Evolutionary conservation across 53 echinoderm and acorn worm genomes (phyloP).

Genomic region (Patiria pectinifera): DNA sequence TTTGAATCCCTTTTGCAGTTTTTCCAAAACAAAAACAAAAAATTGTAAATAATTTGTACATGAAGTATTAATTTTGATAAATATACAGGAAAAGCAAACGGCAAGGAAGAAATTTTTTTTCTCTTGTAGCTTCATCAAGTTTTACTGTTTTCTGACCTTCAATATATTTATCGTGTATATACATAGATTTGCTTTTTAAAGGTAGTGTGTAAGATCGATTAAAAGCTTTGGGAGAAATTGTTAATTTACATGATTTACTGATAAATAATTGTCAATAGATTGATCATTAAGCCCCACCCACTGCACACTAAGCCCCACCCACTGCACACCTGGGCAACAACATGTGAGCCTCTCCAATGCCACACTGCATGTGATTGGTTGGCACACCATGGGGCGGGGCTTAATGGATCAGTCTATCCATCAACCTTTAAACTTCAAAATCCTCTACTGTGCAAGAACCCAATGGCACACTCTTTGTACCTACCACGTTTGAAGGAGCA

Average conservation of each 20-base stretch:
- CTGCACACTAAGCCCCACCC: too few species aligned
- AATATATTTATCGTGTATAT: neutral
- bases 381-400: too few species aligned
- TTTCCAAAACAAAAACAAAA: neutral
- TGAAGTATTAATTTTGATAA: neutral
- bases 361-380: too few species aligned
- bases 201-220: neutral
- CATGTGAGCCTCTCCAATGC: too few species aligned
- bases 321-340: too few species aligned
- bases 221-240: neutral
- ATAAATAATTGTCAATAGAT: neutral
- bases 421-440: too few species aligned
- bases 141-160: neutral
- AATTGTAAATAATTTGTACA: conserved; percentile 12
- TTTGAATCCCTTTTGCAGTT: neutral
- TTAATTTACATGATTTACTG: neutral
- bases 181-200: neutral
- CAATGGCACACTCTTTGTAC: too few species aligned
- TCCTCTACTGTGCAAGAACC: too few species aligned
- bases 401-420: too few species aligned
- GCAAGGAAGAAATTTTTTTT: neutral
- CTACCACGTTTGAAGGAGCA: too few species aligned
- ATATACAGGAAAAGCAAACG: neutral
- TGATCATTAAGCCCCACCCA: neutral
- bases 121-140: neutral